A percentile compares a stretch with the other conserved stretches of the same genome.
Evolutionary conservation across 2,888 invertebrate species (phyloP).

Genomic region (Allophyes oxyacanthae): DNA sequence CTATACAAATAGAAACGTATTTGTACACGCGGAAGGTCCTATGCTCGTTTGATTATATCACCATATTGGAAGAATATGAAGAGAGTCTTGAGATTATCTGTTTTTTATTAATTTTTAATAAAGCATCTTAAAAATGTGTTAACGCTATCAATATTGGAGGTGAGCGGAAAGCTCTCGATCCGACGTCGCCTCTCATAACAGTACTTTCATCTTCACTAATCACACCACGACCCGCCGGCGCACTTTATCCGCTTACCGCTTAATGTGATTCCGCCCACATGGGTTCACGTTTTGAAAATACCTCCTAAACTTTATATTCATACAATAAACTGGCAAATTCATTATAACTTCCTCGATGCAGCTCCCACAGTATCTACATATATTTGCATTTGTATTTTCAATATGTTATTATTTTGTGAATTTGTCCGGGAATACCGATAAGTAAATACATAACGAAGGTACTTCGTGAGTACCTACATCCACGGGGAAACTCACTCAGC

Average conservation of each 20-base stretch:
- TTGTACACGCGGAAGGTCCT: constrained; percentile 41
- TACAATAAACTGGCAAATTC: constrained; percentile 29
- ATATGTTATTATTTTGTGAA: constrained; percentile 17
- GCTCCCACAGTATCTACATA: constrained; percentile 16
- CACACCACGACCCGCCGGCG: constrained; percentile 53
- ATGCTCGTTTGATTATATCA: constrained; percentile 43
- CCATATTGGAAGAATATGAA: constrained; percentile 26
- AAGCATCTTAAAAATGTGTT: constrained; percentile 26
- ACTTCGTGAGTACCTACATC: constrained; percentile 17
- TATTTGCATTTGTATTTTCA: constrained; percentile 7
- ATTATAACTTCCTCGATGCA: constrained; percentile 40
- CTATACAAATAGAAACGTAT: constrained; percentile 69
- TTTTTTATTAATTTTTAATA: constrained; percentile 43
- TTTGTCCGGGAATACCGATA: constrained; percentile 55
- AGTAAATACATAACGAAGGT: constrained; percentile 17
- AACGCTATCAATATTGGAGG: constrained; percentile 48
- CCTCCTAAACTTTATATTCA: constrained; percentile 28
- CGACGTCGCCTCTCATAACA: constrained; percentile 59
- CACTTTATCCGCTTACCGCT: constrained; percentile 74
- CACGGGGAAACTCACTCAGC: constrained; percentile 46
- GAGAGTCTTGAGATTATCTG: constrained; percentile 31
- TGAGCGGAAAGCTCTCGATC: constrained; percentile 60
- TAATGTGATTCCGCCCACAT: constrained; percentile 70
- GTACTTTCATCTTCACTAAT: constrained; percentile 71
- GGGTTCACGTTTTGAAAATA: constrained; percentile 43